Base-by-base conservation (phyloP, 1,140 invertebrate species). In the Spodoptera frugiperda region DNA sequence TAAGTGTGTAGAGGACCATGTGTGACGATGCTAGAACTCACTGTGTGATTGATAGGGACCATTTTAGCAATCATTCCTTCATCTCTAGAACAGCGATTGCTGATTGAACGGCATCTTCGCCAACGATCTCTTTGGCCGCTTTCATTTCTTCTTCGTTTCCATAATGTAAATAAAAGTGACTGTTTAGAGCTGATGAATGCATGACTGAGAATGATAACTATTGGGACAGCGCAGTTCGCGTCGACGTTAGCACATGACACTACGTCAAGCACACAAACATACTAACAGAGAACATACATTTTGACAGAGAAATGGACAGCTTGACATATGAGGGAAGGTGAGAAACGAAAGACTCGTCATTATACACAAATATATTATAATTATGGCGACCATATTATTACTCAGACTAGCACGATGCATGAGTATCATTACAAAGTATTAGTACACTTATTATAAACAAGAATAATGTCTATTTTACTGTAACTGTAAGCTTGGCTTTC, bases 241-340 rank as follows among this genome's bases (percentile, higher is more conserved):
- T 33, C 15, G 46, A 55, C 49, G 55, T 55, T 57, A n/a, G 44
- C 54, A 61, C 71, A 73, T 44, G 77, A 80, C 68, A 84, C 71
- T 68, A 21, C 61, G 61, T 76, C 12, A 33, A 63, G 49, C 61
- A 55, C 59, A 48, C 19, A 67, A 65, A 79, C 77, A 80, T 84
- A 89, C 82, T 87, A 88, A 89, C 84, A 84, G 65, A 82, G 57
- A 59, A 61, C 77, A 83, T 83, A 87, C 84, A 89, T 89, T 84
- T 89, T 88, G 78, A 89, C 89, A 91, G 88, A 83, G 82, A 86
- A 86, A 83, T 86, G 86, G 86, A 88, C 85, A 78, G 81, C 86
- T 88, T 89, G 83, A 90, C 84, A 83, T 83, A 77, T 78, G 67
- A 53, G 65, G 73, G 74, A 85, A 90, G 88, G 89, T 90, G 89